Evolutionary conservation across 2,888 invertebrate species (phyloP).

Genomic region (Timema cristinae): DNA sequence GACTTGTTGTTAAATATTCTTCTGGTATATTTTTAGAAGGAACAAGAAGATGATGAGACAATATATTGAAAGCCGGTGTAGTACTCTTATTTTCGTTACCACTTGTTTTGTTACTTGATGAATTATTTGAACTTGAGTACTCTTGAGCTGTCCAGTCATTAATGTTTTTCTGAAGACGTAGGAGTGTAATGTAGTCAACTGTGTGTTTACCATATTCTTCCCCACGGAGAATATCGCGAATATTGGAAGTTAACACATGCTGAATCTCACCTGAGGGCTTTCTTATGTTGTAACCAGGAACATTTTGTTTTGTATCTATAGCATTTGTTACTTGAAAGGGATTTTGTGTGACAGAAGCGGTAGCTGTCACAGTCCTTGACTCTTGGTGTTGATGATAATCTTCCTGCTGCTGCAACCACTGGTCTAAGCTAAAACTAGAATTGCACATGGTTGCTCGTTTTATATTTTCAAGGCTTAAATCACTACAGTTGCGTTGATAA

Average conservation of each 20-base stretch:
- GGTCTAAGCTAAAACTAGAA: not conserved
- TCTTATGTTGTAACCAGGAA: too few species aligned
- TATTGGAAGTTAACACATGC: conserved; percentile 46
- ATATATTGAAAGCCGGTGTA: conserved; percentile 3
- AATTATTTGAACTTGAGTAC: conserved; percentile 54
- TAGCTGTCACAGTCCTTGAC: conserved; percentile 35
- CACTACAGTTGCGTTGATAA: conserved; percentile 29
- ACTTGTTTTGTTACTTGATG: conserved; percentile 36
- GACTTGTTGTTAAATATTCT: conserved; percentile 66
- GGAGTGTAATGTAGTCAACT: conserved; percentile 60
- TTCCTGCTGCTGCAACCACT: conserved; percentile 20
- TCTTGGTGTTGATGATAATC: conserved; percentile 40
- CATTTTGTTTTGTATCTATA: not conserved
- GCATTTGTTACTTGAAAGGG: not conserved
- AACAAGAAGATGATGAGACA: conserved; percentile 43
- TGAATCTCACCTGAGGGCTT: conserved; percentile 28
- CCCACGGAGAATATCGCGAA: conserved; percentile 50
- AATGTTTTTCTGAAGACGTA: conserved; percentile 74
- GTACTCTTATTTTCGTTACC: conserved; percentile 10
- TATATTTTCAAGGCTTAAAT: not conserved
- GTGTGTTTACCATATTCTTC: conserved; percentile 41
- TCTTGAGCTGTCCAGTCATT: conserved; percentile 81
- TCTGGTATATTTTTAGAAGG: conserved; percentile 73
- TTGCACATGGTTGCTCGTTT: conserved; percentile 3
- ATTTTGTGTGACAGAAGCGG: conserved; percentile 46